phyloP scores from a whole-genome alignment of 2,888 invertebrate genomes.

The Leptopterna dolabrata region DNA sequence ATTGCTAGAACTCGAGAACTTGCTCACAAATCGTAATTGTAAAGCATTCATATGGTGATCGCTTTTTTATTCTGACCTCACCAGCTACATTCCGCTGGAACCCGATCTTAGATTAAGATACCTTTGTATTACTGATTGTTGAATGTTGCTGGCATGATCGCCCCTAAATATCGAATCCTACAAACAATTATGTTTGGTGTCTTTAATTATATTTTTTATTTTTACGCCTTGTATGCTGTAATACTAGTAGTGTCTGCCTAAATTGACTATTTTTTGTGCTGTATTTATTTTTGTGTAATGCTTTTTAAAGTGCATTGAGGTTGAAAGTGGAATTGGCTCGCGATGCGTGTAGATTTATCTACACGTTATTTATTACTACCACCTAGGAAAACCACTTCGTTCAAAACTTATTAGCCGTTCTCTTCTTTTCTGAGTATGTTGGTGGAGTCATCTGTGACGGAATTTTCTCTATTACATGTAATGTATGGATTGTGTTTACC shows the following conservation, averaged over 20 bases:
- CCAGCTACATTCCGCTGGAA: slow-evolving; percentile 13
- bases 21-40: slow-evolving; percentile 9
- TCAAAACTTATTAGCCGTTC: not conserved
- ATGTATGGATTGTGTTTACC: slow-evolving; percentile 22
- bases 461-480: not conserved
- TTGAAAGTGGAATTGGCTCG: not conserved
- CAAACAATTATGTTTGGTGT: not conserved
- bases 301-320: not conserved
- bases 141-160: not conserved
- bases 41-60: not conserved
- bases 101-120: not conserved
- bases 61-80: slow-evolving; percentile 11
- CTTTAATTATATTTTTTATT: not conserved
- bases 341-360: not conserved
- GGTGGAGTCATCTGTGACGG: not conserved
- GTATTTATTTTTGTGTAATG: not conserved
- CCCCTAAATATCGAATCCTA: not conserved
- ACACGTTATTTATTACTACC: not conserved
- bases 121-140: not conserved
- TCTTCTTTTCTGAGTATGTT: not conserved
- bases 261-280: not conserved
- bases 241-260: not conserved
- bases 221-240: not conserved
- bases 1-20: not conserved
- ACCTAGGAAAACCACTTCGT: not conserved